A percentile compares a stretch with the other conserved stretches of the same genome.
These are phyloP conservation scores for Andricus curvator DNA, from an alignment of 2,888 invertebrate genomes.

Conservation along the genomic window DNA sequence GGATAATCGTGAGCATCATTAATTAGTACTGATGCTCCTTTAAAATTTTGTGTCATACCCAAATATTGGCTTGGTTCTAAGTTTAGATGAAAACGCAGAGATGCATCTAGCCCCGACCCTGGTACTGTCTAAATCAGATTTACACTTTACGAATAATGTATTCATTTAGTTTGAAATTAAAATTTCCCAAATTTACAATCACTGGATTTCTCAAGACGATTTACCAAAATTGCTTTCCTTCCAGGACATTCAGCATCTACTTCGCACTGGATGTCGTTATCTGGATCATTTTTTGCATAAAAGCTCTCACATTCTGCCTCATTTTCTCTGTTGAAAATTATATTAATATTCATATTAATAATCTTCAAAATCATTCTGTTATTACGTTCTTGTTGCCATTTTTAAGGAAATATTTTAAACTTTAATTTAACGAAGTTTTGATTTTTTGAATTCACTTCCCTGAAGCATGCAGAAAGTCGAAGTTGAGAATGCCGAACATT, in stretches of 20 bases:
- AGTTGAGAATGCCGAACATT: too few relatives aligned
- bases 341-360: neutral
- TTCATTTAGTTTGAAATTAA: too few relatives aligned
- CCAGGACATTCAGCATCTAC: conserved; percentile 8
- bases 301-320: neutral
- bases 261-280: neutral
- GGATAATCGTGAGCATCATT: conserved; percentile 15
- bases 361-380: too few relatives aligned
- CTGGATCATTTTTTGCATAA: neutral
- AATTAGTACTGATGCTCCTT: neutral
- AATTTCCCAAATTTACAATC: neutral
- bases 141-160: neutral
- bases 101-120: neutral
- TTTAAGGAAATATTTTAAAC: too few relatives aligned
- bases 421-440: too few relatives aligned
- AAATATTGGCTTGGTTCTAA: conserved; percentile 10
- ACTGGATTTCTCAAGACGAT: neutral
- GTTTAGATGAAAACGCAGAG: neutral
- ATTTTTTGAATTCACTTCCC: too few relatives aligned
- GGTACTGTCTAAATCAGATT: conserved; percentile 5
- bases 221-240: neutral
- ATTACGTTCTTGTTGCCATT: too few relatives aligned
- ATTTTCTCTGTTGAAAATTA: neutral
- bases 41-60: neutral
- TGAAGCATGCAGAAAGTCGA: too few relatives aligned